Evolutionary conservation across 2,113 vertebrate genomes (phyloP).

Genomic region (Elephantulus edwardii): DNA sequence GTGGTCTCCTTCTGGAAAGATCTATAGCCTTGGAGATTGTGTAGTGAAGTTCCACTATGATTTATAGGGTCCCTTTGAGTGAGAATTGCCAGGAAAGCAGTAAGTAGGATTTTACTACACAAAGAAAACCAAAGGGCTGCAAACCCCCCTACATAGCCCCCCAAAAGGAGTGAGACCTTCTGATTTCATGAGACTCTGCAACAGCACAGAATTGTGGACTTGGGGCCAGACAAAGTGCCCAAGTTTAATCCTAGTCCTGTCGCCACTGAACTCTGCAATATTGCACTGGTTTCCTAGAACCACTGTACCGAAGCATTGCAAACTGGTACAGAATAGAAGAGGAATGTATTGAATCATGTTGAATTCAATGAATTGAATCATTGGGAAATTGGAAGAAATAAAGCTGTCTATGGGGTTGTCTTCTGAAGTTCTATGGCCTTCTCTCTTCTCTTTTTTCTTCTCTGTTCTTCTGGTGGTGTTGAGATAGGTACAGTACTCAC

Average conservation of each 20-base stretch:
- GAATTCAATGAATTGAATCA: too few relatives aligned
- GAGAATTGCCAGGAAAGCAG: too few relatives aligned
- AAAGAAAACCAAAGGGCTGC: too few relatives aligned
- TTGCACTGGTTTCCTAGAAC: not conserved
- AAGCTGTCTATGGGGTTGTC: not conserved
- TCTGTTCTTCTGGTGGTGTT: not conserved
- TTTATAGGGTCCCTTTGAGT: too few relatives aligned
- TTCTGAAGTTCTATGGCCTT: not conserved
- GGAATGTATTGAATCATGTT: not conserved
- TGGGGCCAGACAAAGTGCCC: not conserved
- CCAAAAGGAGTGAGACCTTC: fast-evolving
- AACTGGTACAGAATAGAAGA: not conserved
- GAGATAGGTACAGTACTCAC: not conserved
- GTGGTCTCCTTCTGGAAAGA: too few relatives aligned
- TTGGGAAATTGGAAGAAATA: not conserved
- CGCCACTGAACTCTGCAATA: fast-evolving
- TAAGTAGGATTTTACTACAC: too few relatives aligned
- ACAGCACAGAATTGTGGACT: fast-evolving
- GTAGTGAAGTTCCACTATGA: too few relatives aligned
- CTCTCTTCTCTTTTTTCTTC: not conserved
- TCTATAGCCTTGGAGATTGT: too few relatives aligned
- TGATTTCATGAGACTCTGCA: fast-evolving
- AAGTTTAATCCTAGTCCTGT: not conserved
- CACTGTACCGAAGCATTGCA: not conserved
- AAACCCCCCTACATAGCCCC: not conserved